Conservation (phyloP, 2,797 vertebrate species). For the Simalia tracyae region DNA sequence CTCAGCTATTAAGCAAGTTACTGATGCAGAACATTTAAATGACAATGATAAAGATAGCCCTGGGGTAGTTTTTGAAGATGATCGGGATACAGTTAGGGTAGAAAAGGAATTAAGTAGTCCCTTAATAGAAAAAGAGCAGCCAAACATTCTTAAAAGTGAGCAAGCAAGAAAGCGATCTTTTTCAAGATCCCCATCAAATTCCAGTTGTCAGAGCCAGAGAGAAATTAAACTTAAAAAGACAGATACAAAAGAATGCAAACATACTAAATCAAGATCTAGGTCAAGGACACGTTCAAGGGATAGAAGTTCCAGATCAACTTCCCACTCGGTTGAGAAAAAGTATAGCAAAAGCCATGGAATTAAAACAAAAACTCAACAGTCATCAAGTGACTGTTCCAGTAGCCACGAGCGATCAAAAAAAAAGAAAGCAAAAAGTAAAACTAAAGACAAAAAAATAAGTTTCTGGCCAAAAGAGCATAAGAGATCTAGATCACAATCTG, state of each 20-base stretch:
- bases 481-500: constrained; percentile 69
- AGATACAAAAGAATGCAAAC: constrained; percentile 46
- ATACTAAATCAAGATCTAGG: constrained; percentile 61
- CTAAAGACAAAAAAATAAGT: constrained; percentile 64
- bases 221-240: constrained; percentile 65
- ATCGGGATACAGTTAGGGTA: constrained; percentile 61
- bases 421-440: constrained; percentile 68
- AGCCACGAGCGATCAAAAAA: constrained; percentile 75
- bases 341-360: constrained; percentile 45
- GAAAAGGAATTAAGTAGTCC: constrained; percentile 58
- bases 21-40: constrained; percentile 39
- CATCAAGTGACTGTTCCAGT: constrained; percentile 73
- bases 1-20: constrained; percentile 14
- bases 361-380: constrained; percentile 64
- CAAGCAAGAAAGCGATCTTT: constrained; percentile 58
- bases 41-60: constrained; percentile 18
- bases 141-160: constrained; percentile 47
- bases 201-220: constrained; percentile 69
- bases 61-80: constrained; percentile 66
- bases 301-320: constrained; percentile 69
- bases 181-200: constrained; percentile 72
- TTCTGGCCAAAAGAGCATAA: constrained; percentile 66
- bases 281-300: constrained; percentile 66
- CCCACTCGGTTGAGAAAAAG: constrained; percentile 67
- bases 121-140: constrained; percentile 43